Base-by-base conservation (phyloP, 2,797 vertebrate genomes). In the Dendrocincla tyrannina region DNA sequence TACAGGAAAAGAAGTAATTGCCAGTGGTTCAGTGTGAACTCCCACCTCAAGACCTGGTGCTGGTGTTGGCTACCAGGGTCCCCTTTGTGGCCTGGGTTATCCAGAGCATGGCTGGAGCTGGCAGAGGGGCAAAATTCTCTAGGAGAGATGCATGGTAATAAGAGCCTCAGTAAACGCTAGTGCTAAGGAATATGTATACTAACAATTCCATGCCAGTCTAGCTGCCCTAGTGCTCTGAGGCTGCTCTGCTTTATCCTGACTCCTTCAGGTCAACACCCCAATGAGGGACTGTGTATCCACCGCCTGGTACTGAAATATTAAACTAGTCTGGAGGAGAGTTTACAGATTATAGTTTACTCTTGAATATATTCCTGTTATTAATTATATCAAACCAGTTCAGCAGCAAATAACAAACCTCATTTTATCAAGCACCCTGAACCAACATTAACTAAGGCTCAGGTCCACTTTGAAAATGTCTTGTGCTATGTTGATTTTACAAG, bases 211-310 rank as follows among this genome's bases (percentile, higher is more conserved):
- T 17, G 32, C 6, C 32, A 39, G 4, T 19, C 28, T 35, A 49
- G 14, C 12, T 2, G 2, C 28, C 13, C 13, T 66, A 13, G 11
- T 80, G 14, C 30, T 53, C 70, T 4, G 18, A 17, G 32, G 6
- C 17, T 42, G 17, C n/a, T 79, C 32, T 83, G 46, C 13, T 94
- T 77, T 79, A 67, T 60, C 22, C 46, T 78, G 46, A 41, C 32
- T 47, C 59, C 33, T 59, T 47, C 25, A 53, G 33, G 13, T 32
- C 80, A 66, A 11, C 7, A 66, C 30, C 25, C 39, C 25, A 15
- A 8, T 32, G n/a, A 32, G 52, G 7, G 15, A 39, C n/a, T 64
- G 16, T 1, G 0, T 24, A 46, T 53, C 30, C 3, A 19, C 1
- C 17, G 72, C 17, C 30, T 46, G 13, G 22, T 53, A 23, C 44